These are phyloP conservation scores for Tipula confusa DNA, from an alignment of 2,888 invertebrate species.

Conservation along the genomic window DNA sequence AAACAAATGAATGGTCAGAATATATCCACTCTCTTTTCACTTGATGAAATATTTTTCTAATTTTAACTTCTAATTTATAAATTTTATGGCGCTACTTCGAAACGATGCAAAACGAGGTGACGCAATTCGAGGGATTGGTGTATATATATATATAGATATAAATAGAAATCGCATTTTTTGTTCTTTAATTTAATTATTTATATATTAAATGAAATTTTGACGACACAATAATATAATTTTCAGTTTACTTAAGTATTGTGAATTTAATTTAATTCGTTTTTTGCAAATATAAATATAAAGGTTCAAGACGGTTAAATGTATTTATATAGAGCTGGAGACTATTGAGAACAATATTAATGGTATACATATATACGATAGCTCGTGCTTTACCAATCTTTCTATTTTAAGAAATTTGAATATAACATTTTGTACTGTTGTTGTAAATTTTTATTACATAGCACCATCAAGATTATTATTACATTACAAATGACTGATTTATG, in stretches of 20 bases:
- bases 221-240: slow-evolving; percentile 25
- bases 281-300: too few species aligned
- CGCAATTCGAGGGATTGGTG: too few species aligned
- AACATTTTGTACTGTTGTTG: neutral
- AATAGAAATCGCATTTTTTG: slow-evolving; percentile 17
- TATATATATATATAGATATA: neutral
- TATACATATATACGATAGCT: too few species aligned
- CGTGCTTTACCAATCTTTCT: too few species aligned
- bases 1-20: too few species aligned
- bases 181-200: slow-evolving; percentile 16
- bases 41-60: too few species aligned
- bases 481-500: neutral
- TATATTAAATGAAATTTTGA: neutral
- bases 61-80: too few species aligned
- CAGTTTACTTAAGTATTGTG: neutral
- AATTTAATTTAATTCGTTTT: slow-evolving; percentile 3
- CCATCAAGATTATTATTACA: neutral
- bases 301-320: neutral
- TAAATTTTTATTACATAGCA: neutral
- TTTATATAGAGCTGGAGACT: neutral
- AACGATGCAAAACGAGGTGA: too few species aligned
- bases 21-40: too few species aligned
- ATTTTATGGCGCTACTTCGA: too few species aligned
- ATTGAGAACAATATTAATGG: too few species aligned
- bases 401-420: neutral